A percentile compares a stretch with the other conserved stretches of the same genome.
Conservation (phyloP, 2,888 invertebrate species). For the Penaeus monodon region DNA sequence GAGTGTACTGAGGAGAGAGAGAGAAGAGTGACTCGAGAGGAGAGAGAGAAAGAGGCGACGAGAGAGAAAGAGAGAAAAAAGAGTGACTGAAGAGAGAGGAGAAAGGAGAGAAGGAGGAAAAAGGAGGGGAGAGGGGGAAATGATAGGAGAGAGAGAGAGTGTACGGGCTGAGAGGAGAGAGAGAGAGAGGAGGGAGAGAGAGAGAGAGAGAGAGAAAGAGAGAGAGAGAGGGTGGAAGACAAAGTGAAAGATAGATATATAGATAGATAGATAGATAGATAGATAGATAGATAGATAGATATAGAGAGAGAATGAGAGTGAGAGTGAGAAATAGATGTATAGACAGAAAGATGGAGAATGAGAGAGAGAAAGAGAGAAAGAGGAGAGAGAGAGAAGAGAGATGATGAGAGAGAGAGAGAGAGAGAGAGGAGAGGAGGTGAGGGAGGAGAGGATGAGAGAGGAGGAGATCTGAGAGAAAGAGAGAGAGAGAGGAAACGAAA, state of each 20-base stretch:
- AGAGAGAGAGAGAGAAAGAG: neutral
- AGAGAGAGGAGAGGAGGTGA: no score
- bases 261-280: neutral
- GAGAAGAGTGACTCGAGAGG: neutral
- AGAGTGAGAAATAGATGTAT: neutral
- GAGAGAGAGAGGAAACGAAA: slow-evolving; percentile 20
- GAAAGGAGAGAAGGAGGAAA: neutral
- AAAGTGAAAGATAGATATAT: neutral
- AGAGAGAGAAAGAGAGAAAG: no score
- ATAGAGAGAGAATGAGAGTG: neutral
- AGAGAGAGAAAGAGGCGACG: no score
- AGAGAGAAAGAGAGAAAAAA: neutral
- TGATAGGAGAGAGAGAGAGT: neutral
- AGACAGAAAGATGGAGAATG: no score
- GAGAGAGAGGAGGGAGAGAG: neutral
- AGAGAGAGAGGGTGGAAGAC: neutral
- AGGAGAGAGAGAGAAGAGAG: no score
- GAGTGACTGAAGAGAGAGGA: neutral
- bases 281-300: neutral
- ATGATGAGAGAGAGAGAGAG: no score
- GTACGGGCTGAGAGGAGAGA: neutral
- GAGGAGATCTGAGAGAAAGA: no score
- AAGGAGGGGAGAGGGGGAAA: neutral
- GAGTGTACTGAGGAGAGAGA: neutral
- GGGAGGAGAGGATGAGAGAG: no score